Evolutionary conservation across 2,113 vertebrate genomes (phyloP).

Genomic region (Oryzias curvinotus): DNA sequence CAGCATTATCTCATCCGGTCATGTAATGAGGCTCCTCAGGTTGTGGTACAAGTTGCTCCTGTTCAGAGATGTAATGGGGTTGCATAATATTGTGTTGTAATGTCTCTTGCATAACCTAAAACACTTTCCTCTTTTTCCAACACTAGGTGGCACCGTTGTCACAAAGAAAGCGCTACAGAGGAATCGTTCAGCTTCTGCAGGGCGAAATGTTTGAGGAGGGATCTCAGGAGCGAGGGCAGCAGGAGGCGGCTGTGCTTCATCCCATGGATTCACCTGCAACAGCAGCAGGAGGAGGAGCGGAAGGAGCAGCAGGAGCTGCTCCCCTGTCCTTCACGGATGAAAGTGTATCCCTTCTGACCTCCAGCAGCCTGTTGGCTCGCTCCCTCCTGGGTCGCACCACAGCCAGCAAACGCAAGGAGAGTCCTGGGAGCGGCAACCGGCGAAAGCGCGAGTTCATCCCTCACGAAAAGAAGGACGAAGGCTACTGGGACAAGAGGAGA

Average conservation of each 20-base stretch:
- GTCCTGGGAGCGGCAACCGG: constrained; percentile 39
- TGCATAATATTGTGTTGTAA: constrained; percentile 81
- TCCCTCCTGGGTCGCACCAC: constrained; percentile 73
- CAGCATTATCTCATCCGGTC: constrained; percentile 13
- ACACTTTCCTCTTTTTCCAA: constrained; percentile 11
- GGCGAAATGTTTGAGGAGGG: constrained; percentile 69
- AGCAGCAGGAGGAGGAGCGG: constrained; percentile 8
- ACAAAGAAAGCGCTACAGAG: too few species aligned
- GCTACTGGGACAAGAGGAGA: constrained; percentile 86
- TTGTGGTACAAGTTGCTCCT: constrained; percentile 56
- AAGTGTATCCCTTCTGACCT: constrained; percentile 76
- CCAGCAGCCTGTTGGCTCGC: constrained; percentile 77
- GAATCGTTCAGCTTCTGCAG: not conserved
- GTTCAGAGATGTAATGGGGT: constrained; percentile 68
- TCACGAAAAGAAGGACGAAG: constrained; percentile 81
- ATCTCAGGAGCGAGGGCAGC: constrained; percentile 56
- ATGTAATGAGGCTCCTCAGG: constrained; percentile 20
- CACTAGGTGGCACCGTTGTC: constrained; percentile 69
- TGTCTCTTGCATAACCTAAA: constrained; percentile 73
- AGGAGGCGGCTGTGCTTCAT: constrained; percentile 47
- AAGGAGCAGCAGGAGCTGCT: constrained; percentile 12
- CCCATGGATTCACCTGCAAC: constrained; percentile 45
- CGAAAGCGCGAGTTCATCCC: constrained; percentile 85
- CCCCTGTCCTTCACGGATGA: constrained; percentile 79
- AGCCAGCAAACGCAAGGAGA: constrained; percentile 67